Conservation (phyloP, 1,140 invertebrate genomes). For the Saxidomus purpurata region DNA sequence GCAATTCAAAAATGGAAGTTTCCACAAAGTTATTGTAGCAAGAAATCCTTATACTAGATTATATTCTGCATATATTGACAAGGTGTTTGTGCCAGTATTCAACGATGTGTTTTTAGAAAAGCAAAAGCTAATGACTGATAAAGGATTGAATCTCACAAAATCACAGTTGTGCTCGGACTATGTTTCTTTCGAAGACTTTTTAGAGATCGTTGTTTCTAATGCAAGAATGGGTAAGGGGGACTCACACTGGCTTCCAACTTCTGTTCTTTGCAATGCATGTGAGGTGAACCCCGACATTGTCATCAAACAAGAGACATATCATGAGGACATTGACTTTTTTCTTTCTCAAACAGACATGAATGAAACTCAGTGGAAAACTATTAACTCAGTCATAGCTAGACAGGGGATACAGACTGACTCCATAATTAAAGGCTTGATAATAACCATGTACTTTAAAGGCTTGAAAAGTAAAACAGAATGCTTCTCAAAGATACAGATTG, state of each 20-base stretch:
- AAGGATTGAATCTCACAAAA: neutral
- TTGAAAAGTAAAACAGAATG: neutral
- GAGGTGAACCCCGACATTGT: constrained; percentile 1
- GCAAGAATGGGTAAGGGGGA: neutral
- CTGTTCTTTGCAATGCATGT: neutral
- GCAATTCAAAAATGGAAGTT: neutral
- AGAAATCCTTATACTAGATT: constrained; percentile 43
- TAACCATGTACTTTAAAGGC: neutral
- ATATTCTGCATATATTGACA: constrained; percentile 38
- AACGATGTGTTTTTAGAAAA: neutral
- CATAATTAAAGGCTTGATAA: neutral
- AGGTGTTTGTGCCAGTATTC: constrained; percentile 21
- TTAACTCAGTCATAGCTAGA: neutral
- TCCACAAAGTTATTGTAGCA: neutral
- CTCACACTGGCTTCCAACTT: neutral
- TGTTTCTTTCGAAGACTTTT: constrained; percentile 29
- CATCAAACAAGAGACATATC: constrained; percentile 31
- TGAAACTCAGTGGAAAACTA: neutral
- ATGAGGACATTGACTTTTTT: constrained; percentile 8
- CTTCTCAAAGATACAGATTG: neutral
- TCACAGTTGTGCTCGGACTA: neutral
- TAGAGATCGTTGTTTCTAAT: neutral
- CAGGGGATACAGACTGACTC: constrained; percentile 5
- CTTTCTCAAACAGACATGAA: neutral
- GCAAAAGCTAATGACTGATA: neutral